A percentile compares a stretch with the other conserved stretches of the same genome.
Evolutionary conservation across 2,888 invertebrate genomes (phyloP).

Genomic region (Dasysyrphus albostriatus): DNA sequence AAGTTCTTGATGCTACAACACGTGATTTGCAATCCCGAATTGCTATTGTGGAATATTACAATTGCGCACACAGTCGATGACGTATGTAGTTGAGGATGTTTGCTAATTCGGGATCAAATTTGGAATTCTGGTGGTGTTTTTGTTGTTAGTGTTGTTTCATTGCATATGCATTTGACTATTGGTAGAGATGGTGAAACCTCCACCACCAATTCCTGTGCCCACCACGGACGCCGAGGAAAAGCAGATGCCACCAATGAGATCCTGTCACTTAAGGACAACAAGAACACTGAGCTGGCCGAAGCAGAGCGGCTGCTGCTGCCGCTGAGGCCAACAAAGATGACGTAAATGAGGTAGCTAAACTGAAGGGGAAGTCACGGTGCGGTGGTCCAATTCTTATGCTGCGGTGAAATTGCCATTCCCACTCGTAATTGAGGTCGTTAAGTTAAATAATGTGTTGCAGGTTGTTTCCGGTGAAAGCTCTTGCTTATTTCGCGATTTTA

Average conservation of each 20-base stretch:
- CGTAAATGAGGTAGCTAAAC: conserved; percentile 82
- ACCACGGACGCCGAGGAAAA: conserved; percentile 62
- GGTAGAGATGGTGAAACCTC: conserved; percentile 66
- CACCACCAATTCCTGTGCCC: conserved; percentile 52
- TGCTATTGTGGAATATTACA: conserved; percentile 79
- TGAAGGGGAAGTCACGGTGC: conserved; percentile 79
- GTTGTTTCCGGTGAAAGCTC: too few relatives aligned
- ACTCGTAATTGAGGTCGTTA: conserved; percentile 77
- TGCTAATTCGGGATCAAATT: conserved; percentile 89
- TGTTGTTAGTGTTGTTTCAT: conserved; percentile 79
- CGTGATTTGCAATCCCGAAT: conserved; percentile 79
- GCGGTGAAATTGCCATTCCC: conserved; percentile 46
- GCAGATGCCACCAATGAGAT: conserved; percentile 66
- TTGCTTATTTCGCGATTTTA: too few relatives aligned
- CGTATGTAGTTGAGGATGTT: conserved; percentile 94
- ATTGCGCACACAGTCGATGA: conserved; percentile 92
- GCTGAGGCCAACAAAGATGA: conserved; percentile 65
- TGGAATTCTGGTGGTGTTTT: conserved; percentile 76
- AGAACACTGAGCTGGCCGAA: conserved; percentile 75
- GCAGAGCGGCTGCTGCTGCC: conserved; percentile 55
- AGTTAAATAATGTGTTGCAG: too few relatives aligned
- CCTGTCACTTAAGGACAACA: conserved; percentile 83
- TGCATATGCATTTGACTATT: conserved; percentile 77
- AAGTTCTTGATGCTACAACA: conserved; percentile 79
- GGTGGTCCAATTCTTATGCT: conserved; percentile 69